Evolutionary conservation across 2,797 vertebrate genomes (phyloP).

Genomic region (Gambelia wislizenii): DNA sequence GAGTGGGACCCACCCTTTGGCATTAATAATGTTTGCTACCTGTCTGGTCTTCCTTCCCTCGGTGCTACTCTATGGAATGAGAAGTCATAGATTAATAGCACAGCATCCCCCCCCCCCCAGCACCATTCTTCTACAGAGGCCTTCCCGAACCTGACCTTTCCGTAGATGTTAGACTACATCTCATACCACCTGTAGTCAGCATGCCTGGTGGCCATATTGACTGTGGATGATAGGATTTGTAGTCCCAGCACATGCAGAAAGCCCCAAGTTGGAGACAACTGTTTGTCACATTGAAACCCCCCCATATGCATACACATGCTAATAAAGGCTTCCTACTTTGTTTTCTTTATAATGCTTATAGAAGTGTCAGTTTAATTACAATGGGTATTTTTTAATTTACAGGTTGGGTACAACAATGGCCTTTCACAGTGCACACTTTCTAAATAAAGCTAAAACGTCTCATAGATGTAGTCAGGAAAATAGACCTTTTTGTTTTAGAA

Average conservation of each 20-base stretch:
- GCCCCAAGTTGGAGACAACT: neutral
- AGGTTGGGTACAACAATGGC: neutral
- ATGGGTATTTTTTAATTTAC: neutral
- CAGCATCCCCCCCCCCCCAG: neutral
- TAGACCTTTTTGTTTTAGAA: neutral
- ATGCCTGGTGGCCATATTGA: neutral
- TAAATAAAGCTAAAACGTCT: conserved; percentile 37
- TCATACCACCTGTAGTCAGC: neutral
- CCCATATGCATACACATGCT: no score
- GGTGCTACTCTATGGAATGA: conserved; percentile 57
- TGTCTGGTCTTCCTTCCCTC: conserved; percentile 22
- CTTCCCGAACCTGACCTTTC: no score
- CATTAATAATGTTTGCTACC: conserved; percentile 40
- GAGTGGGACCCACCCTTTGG: conserved; percentile 18
- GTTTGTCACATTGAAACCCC: neutral
- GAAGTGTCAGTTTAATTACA: conserved; percentile 40
- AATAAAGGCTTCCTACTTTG: neutral
- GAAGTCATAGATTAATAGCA: neutral
- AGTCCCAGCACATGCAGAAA: no score
- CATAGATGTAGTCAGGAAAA: conserved; percentile 11
- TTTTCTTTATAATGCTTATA: conserved; percentile 7
- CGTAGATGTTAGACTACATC: neutral
- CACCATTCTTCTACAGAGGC: neutral
- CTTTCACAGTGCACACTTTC: conserved; percentile 21
- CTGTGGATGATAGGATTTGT: neutral